A percentile compares a stretch with the other conserved stretches of the same genome.
These are phyloP conservation scores for Polydrusus pterygomalis DNA, from an alignment of 2,888 invertebrate genomes.

Conservation along the genomic window DNA sequence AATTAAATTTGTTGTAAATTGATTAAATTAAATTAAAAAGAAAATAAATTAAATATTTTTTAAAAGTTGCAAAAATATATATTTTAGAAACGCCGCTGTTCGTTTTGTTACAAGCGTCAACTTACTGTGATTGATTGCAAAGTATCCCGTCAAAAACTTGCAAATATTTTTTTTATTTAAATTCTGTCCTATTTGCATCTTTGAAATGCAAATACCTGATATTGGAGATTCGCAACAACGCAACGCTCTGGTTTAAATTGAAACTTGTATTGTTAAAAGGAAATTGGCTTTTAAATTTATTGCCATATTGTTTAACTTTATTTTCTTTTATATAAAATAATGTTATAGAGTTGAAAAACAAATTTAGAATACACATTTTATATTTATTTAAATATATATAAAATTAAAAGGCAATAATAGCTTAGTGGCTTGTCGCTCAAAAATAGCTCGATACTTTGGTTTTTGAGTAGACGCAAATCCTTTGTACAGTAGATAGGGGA, in stretches of 20 bases:
- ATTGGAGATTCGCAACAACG: conserved; percentile 26
- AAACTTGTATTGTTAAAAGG: conserved; percentile 5
- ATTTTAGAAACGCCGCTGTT: background rate
- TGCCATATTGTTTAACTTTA: background rate
- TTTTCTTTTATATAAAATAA: background rate
- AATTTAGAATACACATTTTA: too few relatives aligned
- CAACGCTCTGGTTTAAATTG: conserved; percentile 25
- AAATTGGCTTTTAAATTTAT: conserved; percentile 29
- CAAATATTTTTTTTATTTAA: conserved; percentile 39
- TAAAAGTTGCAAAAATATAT: background rate
- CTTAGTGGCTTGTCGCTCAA: too few relatives aligned
- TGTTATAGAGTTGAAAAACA: background rate
- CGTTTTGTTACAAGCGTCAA: background rate
- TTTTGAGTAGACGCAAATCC: too few relatives aligned
- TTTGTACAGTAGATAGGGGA: too few relatives aligned
- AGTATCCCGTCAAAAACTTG: conserved; percentile 28
- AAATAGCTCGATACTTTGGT: too few relatives aligned
- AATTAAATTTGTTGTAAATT: too few relatives aligned
- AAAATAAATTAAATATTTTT: background rate
- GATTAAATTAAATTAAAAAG: too few relatives aligned
- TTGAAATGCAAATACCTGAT: conserved; percentile 34
- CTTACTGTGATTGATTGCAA: conserved; percentile 34
- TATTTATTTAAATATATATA: too few relatives aligned
- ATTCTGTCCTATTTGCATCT: conserved; percentile 36
- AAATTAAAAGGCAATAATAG: too few relatives aligned